These are phyloP conservation scores for Eumerus sabulonum DNA, from an alignment of 2,888 invertebrate species.

Conservation along the genomic window DNA sequence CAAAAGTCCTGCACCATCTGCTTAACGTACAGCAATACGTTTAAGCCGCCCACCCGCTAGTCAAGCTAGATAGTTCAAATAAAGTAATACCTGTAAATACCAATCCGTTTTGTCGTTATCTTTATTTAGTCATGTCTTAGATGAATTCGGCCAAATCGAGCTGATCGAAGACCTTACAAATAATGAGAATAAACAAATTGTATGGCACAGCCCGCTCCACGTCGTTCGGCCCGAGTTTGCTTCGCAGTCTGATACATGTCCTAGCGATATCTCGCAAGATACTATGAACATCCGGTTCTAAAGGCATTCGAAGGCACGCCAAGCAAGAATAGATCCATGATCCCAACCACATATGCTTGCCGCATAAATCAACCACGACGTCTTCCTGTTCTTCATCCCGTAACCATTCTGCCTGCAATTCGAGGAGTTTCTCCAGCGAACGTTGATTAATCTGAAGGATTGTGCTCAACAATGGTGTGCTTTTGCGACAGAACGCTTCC, in stretches of 20 bases:
- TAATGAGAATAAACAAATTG: conserved; percentile 77
- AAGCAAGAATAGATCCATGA: conserved; percentile 77
- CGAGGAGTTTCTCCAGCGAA: conserved; percentile 75
- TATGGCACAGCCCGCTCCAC: conserved; percentile 74
- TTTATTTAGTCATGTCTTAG: conserved; percentile 49
- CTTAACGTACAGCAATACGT: conserved; percentile 72
- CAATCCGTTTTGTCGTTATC: conserved; percentile 10
- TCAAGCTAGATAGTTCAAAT: conserved; percentile 12
- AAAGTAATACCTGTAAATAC: conserved; percentile 44
- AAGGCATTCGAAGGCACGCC: conserved; percentile 76
- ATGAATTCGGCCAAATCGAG: conserved; percentile 76
- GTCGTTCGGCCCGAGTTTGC: conserved; percentile 71
- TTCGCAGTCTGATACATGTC: conserved; percentile 74
- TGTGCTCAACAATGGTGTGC: conserved; percentile 74
- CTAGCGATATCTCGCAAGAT: conserved; percentile 76
- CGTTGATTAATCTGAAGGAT: conserved; percentile 75
- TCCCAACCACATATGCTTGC: conserved; percentile 75
- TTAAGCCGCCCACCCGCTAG: conserved; percentile 52
- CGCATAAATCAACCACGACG: conserved; percentile 70
- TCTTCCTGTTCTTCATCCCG: conserved; percentile 46
- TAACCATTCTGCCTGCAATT: conserved; percentile 75
- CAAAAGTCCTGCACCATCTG: conserved; percentile 73
- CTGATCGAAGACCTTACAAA: conserved; percentile 76
- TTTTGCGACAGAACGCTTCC: conserved; percentile 73
- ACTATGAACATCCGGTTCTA: conserved; percentile 77